Evolutionary conservation across 2,888 invertebrate species (phyloP).

Genomic region (Brachylomia viminalis): DNA sequence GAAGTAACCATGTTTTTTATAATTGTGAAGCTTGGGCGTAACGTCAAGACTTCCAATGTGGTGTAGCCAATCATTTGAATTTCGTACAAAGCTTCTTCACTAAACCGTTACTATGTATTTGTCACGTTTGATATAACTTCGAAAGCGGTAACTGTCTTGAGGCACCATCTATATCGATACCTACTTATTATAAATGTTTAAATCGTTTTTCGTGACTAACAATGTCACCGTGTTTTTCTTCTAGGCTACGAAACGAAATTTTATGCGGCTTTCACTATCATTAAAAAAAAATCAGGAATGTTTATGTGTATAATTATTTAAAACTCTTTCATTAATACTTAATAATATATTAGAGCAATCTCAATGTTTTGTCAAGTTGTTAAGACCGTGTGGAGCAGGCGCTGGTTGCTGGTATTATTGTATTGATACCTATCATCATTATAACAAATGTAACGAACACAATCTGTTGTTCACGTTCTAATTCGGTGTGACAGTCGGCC

Average conservation of each 20-base stretch:
- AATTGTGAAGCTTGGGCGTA: neutral
- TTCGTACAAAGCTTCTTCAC: neutral
- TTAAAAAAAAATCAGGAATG: too few species aligned
- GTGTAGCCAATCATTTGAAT: neutral
- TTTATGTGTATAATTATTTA: too few species aligned
- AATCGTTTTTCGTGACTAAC: too few species aligned
- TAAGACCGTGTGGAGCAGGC: too few species aligned
- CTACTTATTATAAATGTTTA: neutral
- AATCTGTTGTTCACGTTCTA: neutral
- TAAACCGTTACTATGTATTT: neutral
- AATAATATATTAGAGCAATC: too few species aligned
- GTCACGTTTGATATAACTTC: neutral
- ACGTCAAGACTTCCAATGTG: neutral
- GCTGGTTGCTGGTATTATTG: neutral
- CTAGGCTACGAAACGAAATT: too few species aligned
- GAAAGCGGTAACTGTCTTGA: neutral
- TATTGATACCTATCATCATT: neutral
- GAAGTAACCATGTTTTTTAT: neutral
- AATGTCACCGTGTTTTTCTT: too few species aligned
- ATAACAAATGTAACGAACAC: neutral
- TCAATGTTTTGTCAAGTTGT: too few species aligned
- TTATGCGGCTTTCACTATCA: too few species aligned
- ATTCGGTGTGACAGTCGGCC: slow-evolving; percentile 59
- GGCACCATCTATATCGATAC: neutral
- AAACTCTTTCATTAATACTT: too few species aligned